Percentiles rank a stretch among this genome's conserved stretches.
These are phyloP conservation scores for Florisuga fusca DNA, from an alignment of 2,797 vertebrate genomes.

Conservation along the genomic window DNA sequence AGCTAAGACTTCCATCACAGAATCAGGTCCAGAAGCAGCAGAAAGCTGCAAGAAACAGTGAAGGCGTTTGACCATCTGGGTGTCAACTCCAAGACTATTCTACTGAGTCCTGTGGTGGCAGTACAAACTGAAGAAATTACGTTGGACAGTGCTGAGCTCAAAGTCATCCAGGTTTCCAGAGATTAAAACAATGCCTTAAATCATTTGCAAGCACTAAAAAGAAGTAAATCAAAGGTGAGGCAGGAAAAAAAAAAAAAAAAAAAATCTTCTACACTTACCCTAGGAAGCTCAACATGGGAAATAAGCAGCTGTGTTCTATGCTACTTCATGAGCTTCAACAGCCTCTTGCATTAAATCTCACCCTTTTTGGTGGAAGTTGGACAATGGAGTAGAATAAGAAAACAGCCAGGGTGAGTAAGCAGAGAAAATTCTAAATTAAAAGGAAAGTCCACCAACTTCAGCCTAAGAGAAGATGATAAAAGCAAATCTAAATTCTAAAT, in stretches of 20 bases:
- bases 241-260: not conserved
- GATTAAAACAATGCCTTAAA: not conserved
- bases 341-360: not conserved
- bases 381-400: not conserved
- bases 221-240: not conserved
- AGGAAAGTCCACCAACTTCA: not conserved
- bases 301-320: not conserved
- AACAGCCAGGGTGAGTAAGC: not conserved
- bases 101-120: not conserved
- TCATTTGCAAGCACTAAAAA: not conserved
- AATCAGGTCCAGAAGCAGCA: not conserved
- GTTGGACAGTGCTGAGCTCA: not conserved
- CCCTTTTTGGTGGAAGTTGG: not conserved
- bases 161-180: not conserved
- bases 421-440: not conserved
- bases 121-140: not conserved
- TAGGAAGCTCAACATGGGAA: not conserved
- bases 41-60: not conserved
- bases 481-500: not conserved
- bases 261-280: not conserved
- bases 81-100: not conserved
- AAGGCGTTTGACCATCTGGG: not conserved
- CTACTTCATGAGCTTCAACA: not conserved
- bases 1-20: not conserved
- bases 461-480: not conserved